Conservation (phyloP, 1,140 invertebrate species). For the Atta texana region DNA sequence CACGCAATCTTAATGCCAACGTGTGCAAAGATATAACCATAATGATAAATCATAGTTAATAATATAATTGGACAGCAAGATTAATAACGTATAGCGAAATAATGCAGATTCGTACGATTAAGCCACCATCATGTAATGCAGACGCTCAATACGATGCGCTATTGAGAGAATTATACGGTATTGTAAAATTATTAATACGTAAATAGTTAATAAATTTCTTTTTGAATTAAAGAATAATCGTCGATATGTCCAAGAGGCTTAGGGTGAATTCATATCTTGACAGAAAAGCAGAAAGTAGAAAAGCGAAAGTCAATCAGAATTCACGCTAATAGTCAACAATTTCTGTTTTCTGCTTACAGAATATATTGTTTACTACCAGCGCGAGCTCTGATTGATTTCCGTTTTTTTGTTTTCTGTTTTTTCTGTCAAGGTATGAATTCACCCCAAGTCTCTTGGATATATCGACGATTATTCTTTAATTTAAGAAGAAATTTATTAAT, state of each 20-base stretch:
- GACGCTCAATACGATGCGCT: not conserved
- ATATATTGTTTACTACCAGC: too few species aligned
- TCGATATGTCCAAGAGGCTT: not conserved
- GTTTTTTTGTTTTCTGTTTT: too few species aligned
- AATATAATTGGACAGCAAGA: slow-evolving; percentile 48
- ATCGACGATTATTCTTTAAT: too few species aligned
- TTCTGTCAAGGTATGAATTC: too few species aligned
- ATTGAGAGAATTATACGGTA: not conserved
- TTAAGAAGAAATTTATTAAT: too few species aligned
- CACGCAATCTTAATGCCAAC: slow-evolving; percentile 44
- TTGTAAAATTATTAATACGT: slow-evolving; percentile 25
- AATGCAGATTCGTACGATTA: slow-evolving; percentile 53
- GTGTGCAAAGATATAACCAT: slow-evolving; percentile 42
- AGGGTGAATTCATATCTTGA: too few species aligned
- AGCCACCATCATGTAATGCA: not conserved
- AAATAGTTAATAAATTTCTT: slow-evolving; percentile 25
- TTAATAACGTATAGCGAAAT: slow-evolving; percentile 38
- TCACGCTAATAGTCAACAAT: too few species aligned
- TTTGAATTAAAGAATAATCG: not conserved
- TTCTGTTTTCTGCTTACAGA: too few species aligned
- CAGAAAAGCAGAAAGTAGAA: too few species aligned
- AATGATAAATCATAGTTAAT: slow-evolving; percentile 53
- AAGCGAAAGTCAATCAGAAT: too few species aligned
- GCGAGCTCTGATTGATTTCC: too few species aligned
- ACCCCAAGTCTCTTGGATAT: too few species aligned